These are phyloP conservation scores for Galeruca laticollis DNA, from an alignment of 2,888 invertebrate species.

Conservation along the genomic window DNA sequence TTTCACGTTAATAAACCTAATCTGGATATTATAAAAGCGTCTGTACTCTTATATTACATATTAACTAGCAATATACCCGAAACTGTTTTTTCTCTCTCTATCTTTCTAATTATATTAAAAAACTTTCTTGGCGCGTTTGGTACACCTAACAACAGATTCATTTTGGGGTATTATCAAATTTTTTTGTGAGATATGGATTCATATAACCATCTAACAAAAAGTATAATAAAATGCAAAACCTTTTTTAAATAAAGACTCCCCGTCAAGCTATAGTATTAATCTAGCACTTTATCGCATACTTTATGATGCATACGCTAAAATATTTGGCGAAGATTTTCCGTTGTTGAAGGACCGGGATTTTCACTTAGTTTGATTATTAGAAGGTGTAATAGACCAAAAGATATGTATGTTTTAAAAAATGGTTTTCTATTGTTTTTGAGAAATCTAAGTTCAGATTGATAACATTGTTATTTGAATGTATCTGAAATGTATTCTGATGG, in stretches of 20 bases:
- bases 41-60: not conserved
- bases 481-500: no score
- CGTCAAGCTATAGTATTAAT: conserved; percentile 45
- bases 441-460: no score
- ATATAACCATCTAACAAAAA: conserved; percentile 17
- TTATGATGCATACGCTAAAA: conserved; percentile 52
- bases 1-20: no score
- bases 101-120: conserved; percentile 11
- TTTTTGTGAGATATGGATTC: conserved; percentile 23
- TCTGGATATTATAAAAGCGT: not conserved
- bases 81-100: not conserved
- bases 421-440: no score
- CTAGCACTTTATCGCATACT: conserved; percentile 53
- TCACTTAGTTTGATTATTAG: no score
- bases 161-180: conserved; percentile 21
- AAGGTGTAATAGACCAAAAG: no score
- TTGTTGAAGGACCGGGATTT: not conserved
- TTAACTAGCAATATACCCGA: not conserved
- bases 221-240: conserved; percentile 27
- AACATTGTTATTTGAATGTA: no score
- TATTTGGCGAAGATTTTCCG: conserved; percentile 42
- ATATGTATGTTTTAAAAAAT: no score
- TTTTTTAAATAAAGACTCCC: conserved; percentile 20
- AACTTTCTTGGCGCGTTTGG: conserved; percentile 18
- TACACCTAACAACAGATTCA: conserved; percentile 21